phyloP scores from a whole-genome alignment of 2,888 invertebrate genomes.

The Ptilodon capucinus region DNA sequence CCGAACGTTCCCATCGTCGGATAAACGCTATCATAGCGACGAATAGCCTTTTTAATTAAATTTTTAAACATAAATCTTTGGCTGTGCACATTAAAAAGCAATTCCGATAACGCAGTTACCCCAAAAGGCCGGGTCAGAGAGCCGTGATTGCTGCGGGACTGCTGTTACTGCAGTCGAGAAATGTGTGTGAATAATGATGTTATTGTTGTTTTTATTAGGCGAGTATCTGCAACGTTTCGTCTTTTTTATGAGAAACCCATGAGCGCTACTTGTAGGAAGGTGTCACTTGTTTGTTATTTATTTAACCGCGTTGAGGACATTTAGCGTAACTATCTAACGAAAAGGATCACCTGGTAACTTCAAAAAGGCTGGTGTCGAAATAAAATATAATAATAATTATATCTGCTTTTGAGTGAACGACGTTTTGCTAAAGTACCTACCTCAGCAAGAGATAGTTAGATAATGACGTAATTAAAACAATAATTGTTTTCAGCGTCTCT shows the following conservation, averaged over 20 bases:
- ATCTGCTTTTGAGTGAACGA: too few relatives aligned
- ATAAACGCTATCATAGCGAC: constrained; percentile 38
- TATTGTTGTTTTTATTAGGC: constrained; percentile 2
- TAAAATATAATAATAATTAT: too few relatives aligned
- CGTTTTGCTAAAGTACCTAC: too few relatives aligned
- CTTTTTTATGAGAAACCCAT: too few relatives aligned
- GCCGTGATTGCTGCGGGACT: constrained; percentile 17
- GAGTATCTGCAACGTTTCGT: background rate
- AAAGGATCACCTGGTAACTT: too few relatives aligned
- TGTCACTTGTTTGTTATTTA: too few relatives aligned
- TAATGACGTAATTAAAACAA: background rate
- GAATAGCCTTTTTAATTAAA: constrained; percentile 54
- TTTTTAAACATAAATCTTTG: constrained; percentile 50
- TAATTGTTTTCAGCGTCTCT: constrained; percentile 17
- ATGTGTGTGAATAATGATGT: constrained; percentile 19
- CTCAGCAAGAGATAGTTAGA: background rate
- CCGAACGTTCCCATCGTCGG: constrained; percentile 29
- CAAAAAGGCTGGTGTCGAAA: too few relatives aligned
- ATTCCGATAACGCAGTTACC: constrained; percentile 41
- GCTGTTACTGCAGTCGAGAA: constrained; percentile 6
- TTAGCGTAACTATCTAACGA: too few relatives aligned
- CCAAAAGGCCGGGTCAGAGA: constrained; percentile 25
- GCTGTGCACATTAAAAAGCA: constrained; percentile 48
- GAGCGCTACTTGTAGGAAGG: too few relatives aligned
- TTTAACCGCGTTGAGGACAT: too few relatives aligned